Evolutionary conservation across 2,113 vertebrate species (phyloP).

Genomic region (Malaclemys terrapin): DNA sequence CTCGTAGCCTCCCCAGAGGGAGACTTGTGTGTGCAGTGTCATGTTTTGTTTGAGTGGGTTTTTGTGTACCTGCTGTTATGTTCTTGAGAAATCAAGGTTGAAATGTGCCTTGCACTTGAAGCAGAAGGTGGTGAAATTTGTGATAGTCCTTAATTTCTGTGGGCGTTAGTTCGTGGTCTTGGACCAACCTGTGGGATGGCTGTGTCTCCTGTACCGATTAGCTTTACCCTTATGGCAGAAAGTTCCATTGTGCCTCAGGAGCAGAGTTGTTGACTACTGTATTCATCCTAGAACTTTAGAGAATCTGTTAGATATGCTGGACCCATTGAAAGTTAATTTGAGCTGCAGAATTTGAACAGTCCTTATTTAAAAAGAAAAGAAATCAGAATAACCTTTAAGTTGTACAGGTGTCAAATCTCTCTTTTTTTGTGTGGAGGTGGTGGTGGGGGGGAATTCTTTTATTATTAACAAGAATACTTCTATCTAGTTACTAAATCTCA

Average conservation of each 20-base stretch:
- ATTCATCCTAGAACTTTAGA: neutral
- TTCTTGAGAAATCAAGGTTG: neutral
- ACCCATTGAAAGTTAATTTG: no score
- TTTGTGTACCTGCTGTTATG: neutral
- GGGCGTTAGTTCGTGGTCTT: neutral
- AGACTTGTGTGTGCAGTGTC: neutral
- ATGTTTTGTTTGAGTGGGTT: neutral
- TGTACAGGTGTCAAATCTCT: no score
- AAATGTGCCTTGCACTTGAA: neutral
- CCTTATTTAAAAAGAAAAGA: no score
- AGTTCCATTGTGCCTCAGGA: neutral
- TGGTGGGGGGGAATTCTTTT: no score
- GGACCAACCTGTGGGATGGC: neutral
- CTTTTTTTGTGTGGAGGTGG: no score
- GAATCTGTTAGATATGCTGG: neutral
- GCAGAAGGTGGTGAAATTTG: neutral
- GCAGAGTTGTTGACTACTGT: neutral
- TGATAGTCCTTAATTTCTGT: neutral
- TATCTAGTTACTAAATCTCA: no score
- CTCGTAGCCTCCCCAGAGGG: neutral
- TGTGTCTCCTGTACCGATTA: neutral
- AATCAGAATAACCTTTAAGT: no score
- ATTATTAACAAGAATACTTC: no score
- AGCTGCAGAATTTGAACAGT: no score
- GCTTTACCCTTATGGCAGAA: neutral